These are phyloP conservation scores for Megalonaias nervosa DNA, from an alignment of 1,140 invertebrate species.

Conservation along the genomic window DNA sequence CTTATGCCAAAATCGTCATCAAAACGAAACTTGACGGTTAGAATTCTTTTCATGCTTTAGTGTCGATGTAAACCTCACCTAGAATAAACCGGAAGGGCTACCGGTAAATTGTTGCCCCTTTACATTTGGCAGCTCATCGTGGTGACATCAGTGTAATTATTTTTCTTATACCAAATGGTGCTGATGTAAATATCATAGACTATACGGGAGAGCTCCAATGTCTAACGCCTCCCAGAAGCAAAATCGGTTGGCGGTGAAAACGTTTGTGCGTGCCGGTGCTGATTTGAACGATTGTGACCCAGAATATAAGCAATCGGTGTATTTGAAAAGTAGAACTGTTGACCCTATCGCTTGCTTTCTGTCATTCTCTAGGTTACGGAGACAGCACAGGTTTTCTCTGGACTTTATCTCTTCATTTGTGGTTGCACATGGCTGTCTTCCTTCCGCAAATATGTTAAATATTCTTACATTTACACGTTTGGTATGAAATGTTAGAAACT, in stretches of 20 bases:
- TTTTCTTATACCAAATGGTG: slow-evolving; percentile 53
- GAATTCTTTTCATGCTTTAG: slow-evolving; percentile 64
- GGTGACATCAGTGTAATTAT: slow-evolving; percentile 63
- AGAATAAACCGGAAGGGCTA: slow-evolving; percentile 58
- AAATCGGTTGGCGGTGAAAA: slow-evolving; percentile 57
- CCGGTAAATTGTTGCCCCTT: slow-evolving; percentile 55
- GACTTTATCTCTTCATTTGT: no score
- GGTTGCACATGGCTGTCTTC: no score
- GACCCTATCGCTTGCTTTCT: no score
- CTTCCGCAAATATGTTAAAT: no score
- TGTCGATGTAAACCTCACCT: slow-evolving; percentile 55
- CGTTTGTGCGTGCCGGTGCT: slow-evolving; percentile 57
- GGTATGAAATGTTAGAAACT: no score
- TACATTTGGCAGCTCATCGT: slow-evolving; percentile 63
- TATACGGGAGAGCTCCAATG: slow-evolving; percentile 48
- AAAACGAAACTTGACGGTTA: slow-evolving; percentile 54
- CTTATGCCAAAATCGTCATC: slow-evolving; percentile 52
- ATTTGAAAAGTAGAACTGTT: no score
- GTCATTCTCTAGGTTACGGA: no score
- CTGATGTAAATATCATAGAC: slow-evolving; percentile 45
- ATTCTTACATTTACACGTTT: no score
- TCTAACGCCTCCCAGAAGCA: slow-evolving; percentile 51
- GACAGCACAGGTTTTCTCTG: no score
- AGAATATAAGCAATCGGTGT: no score
- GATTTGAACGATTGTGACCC: slow-evolving; percentile 41